Evolutionary conservation across 1,140 invertebrate species (phyloP).

Genomic region (Hycleus cichorii): DNA sequence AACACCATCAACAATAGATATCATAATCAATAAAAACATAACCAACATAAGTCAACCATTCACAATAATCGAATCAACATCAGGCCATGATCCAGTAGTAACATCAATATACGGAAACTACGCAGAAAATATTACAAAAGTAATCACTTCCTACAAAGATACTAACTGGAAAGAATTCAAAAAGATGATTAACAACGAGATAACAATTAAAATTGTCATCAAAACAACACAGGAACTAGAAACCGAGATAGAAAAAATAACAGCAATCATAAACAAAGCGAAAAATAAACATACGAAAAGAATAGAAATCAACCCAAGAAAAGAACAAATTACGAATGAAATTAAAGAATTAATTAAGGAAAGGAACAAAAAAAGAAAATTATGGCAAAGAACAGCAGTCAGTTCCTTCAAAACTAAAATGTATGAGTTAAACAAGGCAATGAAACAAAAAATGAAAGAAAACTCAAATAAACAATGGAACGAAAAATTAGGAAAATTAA

Average conservation of each 20-base stretch:
- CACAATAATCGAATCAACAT: not conserved
- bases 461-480: not conserved
- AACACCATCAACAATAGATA: slow-evolving; percentile 4
- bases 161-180: not conserved
- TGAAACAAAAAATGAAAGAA: not conserved
- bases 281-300: not conserved
- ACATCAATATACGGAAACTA: not conserved
- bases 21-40: not conserved
- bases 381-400: not conserved
- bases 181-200: not conserved
- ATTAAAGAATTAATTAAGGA: not conserved
- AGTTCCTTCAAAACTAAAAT: not conserved
- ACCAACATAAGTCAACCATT: not conserved
- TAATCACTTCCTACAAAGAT: not conserved
- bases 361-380: not conserved
- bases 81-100: slow-evolving; percentile 1
- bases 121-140: not conserved
- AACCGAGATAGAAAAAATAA: not conserved
- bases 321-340: not conserved
- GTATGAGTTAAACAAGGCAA: not conserved
- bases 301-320: not conserved
- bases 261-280: not conserved
- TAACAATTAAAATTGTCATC: not conserved
- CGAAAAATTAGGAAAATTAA: too few relatives aligned
- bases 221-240: not conserved